Base-by-base conservation (phyloP, 2,797 vertebrate genomes). In the Crax fasciolata region DNA sequence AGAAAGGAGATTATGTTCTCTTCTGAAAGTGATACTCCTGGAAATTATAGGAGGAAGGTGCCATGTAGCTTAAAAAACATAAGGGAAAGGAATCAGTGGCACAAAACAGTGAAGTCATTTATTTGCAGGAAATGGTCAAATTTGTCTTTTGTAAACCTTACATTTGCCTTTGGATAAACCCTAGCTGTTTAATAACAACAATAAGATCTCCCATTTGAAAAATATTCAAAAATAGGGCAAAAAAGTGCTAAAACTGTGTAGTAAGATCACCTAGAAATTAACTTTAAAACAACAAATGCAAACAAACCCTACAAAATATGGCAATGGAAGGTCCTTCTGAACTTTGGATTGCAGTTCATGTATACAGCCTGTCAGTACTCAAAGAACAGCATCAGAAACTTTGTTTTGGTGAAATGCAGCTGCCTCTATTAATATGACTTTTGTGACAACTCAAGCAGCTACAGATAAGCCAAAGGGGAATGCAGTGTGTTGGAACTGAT, bases 401-500 rank as follows among this genome's bases (percentile, higher is more conserved):
- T 77, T 35, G 84, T 83, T 91, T 78, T 70, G 66, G 87, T 68
- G 86, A 83, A 93, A 87, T 90, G 66, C 62, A 90, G 48, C 49
- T 96, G 79, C 52, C 70, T 89, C 70, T 49, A 81, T 49, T 90
- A 86, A 71, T 61, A 77, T 14, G 65, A 93, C 58, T 90, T 94
- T 35, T 86, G 62, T 93, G 92, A 78, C 67, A 93, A 89, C 32
- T 91, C 82, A 93, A 63, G 82, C 62, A 95, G 79, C 51, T 75
- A 77, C 73, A 77, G 51, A 93, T 76, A 93, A 95, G 88, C 91
- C 93, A 93, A 91, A 94, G 80, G 71, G 77, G 35, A 93, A 86
- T 66, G 74, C 84, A 90, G 10, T 88, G 63, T 73, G 32, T 67
- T 94, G 83, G 83, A 95, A 96, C 19, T 73, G 73, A 95, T 90